Conservation (phyloP, 2,888 invertebrate genomes). For the Daptonema setosum region DNA sequence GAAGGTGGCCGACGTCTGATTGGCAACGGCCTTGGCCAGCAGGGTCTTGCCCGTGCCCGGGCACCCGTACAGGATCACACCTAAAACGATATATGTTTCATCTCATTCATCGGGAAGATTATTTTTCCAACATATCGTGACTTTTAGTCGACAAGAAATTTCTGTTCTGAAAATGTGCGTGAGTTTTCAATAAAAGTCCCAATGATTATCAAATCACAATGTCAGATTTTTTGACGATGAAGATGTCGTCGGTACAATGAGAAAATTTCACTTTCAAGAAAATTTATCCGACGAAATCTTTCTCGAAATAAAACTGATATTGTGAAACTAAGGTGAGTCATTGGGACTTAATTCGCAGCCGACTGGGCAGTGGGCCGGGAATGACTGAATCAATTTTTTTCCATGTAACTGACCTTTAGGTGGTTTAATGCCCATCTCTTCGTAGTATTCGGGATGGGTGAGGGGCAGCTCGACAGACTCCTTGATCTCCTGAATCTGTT, state of each 20-base stretch:
- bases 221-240: too few species aligned
- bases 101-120: background rate
- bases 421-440: conserved; percentile 99
- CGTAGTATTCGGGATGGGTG: conserved; percentile 97
- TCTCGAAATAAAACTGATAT: too few species aligned
- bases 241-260: too few species aligned
- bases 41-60: conserved; percentile 97
- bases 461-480: conserved; percentile 93
- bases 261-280: too few species aligned
- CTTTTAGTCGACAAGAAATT: background rate
- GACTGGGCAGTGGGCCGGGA: too few species aligned
- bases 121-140: background rate
- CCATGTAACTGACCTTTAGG: too few species aligned
- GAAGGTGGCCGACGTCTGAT: conserved; percentile 97
- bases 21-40: conserved; percentile 93
- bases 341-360: too few species aligned
- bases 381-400: too few species aligned
- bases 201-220: too few species aligned
- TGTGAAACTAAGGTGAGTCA: too few species aligned
- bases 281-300: too few species aligned
- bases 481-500: conserved; percentile 88
- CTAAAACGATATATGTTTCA: conserved; percentile 7
- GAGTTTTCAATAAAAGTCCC: too few species aligned
- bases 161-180: background rate
- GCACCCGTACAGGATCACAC: conserved; percentile 80